These are phyloP conservation scores for Sphecodes monilicornis DNA, from an alignment of 2,888 invertebrate species.

Conservation along the genomic window DNA sequence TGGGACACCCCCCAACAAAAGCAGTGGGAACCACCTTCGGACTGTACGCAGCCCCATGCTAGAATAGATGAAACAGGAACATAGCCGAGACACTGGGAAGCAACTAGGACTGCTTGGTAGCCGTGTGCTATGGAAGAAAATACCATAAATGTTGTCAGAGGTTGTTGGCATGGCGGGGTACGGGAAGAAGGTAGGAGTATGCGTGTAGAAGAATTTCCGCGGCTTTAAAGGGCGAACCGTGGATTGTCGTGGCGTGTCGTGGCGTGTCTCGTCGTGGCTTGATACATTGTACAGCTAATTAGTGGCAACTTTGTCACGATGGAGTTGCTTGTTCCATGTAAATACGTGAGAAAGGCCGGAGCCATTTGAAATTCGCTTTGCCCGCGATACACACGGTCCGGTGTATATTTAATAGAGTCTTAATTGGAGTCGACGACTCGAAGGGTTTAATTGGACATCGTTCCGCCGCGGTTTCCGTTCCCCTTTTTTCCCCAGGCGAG, in stretches of 20 bases:
- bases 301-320: slow-evolving; percentile 69
- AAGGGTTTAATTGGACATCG: slow-evolving; percentile 75
- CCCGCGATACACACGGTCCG: slow-evolving; percentile 64
- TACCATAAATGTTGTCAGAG: not conserved
- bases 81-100: not conserved
- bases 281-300: slow-evolving; percentile 70
- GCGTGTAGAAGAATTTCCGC: not conserved
- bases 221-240: slow-evolving; percentile 34
- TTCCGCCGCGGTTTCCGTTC: slow-evolving; percentile 53
- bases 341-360: slow-evolving; percentile 66
- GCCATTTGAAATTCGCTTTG: slow-evolving; percentile 73
- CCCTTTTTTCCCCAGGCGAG: slow-evolving; percentile 24
- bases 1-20: too few species aligned
- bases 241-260: slow-evolving; percentile 11
- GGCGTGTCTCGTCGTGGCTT: slow-evolving; percentile 42
- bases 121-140: not conserved
- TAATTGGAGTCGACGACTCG: slow-evolving; percentile 73
- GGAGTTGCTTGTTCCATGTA: slow-evolving; percentile 70
- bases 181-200: not conserved
- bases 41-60: not conserved
- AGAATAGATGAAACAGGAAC: not conserved
- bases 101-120: not conserved
- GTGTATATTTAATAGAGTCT: slow-evolving; percentile 76
- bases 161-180: not conserved
- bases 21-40: not conserved